phyloP scores from a whole-genome alignment of 2,888 invertebrate genomes.

The Trachelus iudaicus region DNA sequence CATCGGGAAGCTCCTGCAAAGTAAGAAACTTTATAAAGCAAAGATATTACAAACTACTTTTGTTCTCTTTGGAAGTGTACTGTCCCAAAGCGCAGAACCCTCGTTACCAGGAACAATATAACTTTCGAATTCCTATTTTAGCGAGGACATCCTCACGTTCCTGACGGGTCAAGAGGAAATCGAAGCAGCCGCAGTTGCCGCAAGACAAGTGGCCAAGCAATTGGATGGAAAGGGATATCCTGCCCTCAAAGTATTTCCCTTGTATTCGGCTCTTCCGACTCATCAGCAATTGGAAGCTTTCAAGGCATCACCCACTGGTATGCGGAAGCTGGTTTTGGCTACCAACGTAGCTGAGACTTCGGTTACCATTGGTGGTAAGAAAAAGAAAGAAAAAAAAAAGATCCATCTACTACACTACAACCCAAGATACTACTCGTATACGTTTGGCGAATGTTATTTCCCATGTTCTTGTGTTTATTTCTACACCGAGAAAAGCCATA shows the following conservation, averaged over 20 bases:
- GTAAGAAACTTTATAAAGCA: slow-evolving; percentile 68
- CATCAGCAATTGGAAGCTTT: slow-evolving; percentile 90
- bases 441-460: background rate
- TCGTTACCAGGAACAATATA: background rate
- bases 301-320: slow-evolving; percentile 76
- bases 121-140: slow-evolving; percentile 51
- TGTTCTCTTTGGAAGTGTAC: too few relatives aligned
- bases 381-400: too few relatives aligned
- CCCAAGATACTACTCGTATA: background rate
- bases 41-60: background rate
- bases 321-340: slow-evolving; percentile 91
- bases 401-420: background rate
- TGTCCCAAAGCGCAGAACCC: too few relatives aligned
- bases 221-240: slow-evolving; percentile 72
- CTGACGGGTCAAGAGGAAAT: slow-evolving; percentile 98
- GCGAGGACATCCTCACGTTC: slow-evolving; percentile 92
- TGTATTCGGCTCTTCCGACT: slow-evolving; percentile 92
- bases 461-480: background rate
- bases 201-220: slow-evolving; percentile 78
- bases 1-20: slow-evolving; percentile 83
- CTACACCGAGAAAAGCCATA: background rate
- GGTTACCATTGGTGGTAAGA: slow-evolving; percentile 84
- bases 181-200: slow-evolving; percentile 82
- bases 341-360: slow-evolving; percentile 99
- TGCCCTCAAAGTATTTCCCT: slow-evolving; percentile 81